Conservation (phyloP, 2,888 invertebrate genomes). For the Sphecodes monilicornis region DNA sequence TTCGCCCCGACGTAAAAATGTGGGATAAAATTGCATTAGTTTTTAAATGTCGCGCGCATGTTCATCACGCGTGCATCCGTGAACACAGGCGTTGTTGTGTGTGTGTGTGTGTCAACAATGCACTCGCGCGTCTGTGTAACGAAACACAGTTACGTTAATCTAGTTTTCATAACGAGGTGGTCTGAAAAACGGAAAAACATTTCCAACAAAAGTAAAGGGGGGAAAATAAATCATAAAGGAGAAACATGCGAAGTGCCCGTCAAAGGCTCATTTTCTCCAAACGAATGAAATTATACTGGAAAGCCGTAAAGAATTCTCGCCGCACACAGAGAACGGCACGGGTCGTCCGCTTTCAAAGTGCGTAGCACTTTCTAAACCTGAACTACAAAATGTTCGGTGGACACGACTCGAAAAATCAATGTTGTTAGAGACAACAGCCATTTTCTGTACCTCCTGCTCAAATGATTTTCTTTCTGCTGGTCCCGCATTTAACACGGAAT, state of each 20-base stretch:
- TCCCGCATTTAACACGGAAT: not conserved
- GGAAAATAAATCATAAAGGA: not conserved
- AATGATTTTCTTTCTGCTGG: not conserved
- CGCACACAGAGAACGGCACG: not conserved
- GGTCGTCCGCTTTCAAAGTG: not conserved
- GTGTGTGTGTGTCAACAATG: not conserved
- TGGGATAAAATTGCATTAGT: not conserved
- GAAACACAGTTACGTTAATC: constrained; percentile 2
- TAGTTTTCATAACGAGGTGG: not conserved
- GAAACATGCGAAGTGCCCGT: constrained; percentile 5
- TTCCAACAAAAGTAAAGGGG: not conserved
- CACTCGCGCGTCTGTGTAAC: constrained; percentile 1
- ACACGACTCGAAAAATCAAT: not conserved
- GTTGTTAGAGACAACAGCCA: not conserved
- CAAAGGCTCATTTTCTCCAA: constrained; percentile 9
- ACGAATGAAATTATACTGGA: not conserved
- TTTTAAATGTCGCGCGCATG: constrained; percentile 10
- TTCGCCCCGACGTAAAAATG: not conserved
- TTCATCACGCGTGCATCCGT: not conserved
- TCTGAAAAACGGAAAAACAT: constrained; percentile 4
- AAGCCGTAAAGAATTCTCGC: not conserved
- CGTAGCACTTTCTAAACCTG: not conserved
- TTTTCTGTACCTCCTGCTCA: not conserved
- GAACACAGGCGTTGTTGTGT: not conserved
- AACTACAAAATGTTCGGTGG: not conserved